Evolutionary conservation across 2,113 vertebrate species (phyloP).

Genomic region (Myotis yumanensis): DNA sequence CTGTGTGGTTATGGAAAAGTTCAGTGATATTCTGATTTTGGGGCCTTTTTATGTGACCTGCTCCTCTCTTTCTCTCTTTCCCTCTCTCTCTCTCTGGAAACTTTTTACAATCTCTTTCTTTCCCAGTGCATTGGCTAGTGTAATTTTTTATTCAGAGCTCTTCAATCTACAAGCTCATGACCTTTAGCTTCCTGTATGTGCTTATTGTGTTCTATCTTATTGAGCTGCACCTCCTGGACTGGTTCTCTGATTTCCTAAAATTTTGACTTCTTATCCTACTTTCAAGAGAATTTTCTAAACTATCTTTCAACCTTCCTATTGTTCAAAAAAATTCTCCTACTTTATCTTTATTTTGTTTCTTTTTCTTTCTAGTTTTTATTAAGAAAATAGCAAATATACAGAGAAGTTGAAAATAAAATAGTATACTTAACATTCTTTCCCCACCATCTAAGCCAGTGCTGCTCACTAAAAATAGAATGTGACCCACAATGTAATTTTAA

Average conservation of each 20-base stretch:
- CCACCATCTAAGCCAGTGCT: neutral
- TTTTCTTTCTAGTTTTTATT: slow-evolving; percentile 6
- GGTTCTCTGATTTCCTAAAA: slow-evolving; percentile 5
- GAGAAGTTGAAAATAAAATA: neutral
- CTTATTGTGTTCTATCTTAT: neutral
- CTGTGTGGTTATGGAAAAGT: neutral
- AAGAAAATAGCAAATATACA: neutral
- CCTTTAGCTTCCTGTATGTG: neutral
- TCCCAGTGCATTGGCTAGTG: neutral
- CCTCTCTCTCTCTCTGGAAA: neutral
- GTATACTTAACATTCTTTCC: neutral
- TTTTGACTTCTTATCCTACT: neutral
- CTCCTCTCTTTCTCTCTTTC: too few species aligned
- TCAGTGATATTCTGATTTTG: neutral
- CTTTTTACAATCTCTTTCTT: neutral
- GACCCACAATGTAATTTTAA: neutral
- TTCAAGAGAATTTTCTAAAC: slow-evolving; percentile 21
- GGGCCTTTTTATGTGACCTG: neutral
- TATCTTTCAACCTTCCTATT: neutral
- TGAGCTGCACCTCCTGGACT: neutral
- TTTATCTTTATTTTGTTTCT: slow-evolving; percentile 27
- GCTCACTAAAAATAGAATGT: neutral
- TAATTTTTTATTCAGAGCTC: neutral
- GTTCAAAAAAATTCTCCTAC: slow-evolving; percentile 23
- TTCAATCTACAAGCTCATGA: neutral